Base-by-base conservation (phyloP, 2,888 invertebrate genomes). In the Chaitophorus viminalis region DNA sequence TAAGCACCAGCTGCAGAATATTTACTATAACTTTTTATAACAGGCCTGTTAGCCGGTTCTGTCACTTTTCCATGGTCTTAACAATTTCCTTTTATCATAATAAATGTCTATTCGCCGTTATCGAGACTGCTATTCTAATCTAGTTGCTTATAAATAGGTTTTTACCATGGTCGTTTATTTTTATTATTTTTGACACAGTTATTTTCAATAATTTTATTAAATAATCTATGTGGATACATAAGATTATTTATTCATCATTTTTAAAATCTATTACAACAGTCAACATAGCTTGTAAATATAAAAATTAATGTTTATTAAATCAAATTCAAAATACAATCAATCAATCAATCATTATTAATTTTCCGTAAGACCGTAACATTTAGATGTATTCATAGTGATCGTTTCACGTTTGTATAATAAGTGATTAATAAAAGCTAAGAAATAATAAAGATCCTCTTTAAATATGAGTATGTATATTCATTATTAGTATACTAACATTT, bases 11-110 rank as follows among this genome's bases (percentile, higher is more conserved):
- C 60, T 46, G 6, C 8, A n/a, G n/a, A n/a, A 60, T 60, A 60
- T 60, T 60, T 25, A 25, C 25, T 60, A 21, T 60, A 21, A 25
- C 25, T 60, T 60, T 60, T 60, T 60, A 60, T 60, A 6, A 25
- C 60, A 60, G 60, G 25, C 21, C 25, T 25, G 60, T 25, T 60
- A 25, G 21, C 60, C 60, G 21, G 14, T 46, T 60, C 60, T 60
- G 25, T 21, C 60, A 60, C 21, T 60, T 60, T 60, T 60, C 8
- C 25, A 25, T 25, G 21, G 46, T 46, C 46, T 46, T 46, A 17
- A 33, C 46, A 76, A 29, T 76, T 76, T 46, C n/a, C 46, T 76
- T 76, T 76, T 76, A 76, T 76, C 29, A 29, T 76, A 46, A 18
- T 46, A 52, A 9, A 60, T 60, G 60, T 60, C 4, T 25, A 25